These are phyloP conservation scores for Megaceryle torquata DNA, from an alignment of 2,113 vertebrate species.

Conservation along the genomic window DNA sequence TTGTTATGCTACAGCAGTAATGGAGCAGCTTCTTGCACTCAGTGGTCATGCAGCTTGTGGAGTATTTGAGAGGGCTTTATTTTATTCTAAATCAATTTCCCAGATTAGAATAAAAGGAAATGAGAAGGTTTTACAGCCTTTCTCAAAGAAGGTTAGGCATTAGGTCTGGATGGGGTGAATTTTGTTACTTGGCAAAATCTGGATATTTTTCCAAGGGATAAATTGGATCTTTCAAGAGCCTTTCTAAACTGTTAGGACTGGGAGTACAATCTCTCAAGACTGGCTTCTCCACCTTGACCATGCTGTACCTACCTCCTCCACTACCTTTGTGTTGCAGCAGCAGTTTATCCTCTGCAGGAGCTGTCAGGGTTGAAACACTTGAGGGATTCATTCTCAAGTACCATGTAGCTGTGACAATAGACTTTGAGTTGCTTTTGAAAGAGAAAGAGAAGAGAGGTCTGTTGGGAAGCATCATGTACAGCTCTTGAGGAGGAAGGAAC, in stretches of 20 bases:
- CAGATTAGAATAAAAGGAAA: neutral
- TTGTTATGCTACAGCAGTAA: accelerated
- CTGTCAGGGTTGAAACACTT: neutral
- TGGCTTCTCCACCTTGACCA: accelerated
- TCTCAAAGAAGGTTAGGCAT: neutral
- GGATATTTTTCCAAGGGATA: neutral
- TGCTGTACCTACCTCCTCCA: neutral
- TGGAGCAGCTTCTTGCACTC: neutral
- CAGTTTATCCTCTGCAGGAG: accelerated
- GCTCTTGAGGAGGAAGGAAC: neutral
- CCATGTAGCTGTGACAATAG: neutral
- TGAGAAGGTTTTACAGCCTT: neutral
- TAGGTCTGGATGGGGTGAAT: neutral
- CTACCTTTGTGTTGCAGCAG: accelerated
- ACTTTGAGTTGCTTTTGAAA: neutral
- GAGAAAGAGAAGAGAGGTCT: neutral
- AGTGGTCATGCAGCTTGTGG: accelerated
- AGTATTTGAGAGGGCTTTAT: neutral
- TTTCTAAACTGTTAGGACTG: neutral
- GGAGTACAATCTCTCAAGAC: neutral
- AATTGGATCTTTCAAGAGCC: neutral
- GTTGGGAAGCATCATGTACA: accelerated
- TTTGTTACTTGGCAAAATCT: neutral
- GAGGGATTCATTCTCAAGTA: accelerated
- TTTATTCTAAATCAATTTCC: neutral